Percentiles rank a stretch among this genome's conserved stretches.
These are phyloP conservation scores for Rhodinocichla rosea DNA, from an alignment of 2,113 vertebrate species.

Conservation along the genomic window DNA sequence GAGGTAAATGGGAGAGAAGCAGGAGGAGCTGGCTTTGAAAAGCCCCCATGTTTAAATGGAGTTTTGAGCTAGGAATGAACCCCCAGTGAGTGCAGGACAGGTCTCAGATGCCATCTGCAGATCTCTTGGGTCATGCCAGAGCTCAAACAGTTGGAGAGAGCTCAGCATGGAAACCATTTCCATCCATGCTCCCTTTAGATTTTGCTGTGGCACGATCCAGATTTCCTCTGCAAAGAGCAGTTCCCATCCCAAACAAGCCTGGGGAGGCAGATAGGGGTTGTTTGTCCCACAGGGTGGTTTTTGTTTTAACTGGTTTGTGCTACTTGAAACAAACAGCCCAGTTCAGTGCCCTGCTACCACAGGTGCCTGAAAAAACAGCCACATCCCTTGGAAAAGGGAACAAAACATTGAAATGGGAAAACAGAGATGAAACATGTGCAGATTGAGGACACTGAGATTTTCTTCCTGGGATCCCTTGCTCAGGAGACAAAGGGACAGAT, in stretches of 20 bases:
- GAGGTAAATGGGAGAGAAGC: neutral
- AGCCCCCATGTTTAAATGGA: neutral
- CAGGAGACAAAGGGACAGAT: neutral
- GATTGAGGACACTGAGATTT: neutral
- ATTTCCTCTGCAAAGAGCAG: neutral
- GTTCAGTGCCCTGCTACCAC: neutral
- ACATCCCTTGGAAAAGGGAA: neutral
- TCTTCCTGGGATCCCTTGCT: neutral
- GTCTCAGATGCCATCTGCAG: rapidly evolving
- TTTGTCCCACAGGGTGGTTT: neutral
- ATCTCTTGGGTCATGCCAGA: neutral
- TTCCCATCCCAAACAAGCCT: neutral
- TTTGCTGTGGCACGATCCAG: neutral
- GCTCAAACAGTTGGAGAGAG: neutral
- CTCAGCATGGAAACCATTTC: neutral
- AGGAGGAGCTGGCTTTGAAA: neutral
- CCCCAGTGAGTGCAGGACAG: neutral
- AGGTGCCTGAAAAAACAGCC: neutral
- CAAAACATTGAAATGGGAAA: neutral
- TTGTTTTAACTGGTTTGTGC: neutral
- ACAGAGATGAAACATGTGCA: neutral
- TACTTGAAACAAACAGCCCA: neutral
- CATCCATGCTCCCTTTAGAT: neutral
- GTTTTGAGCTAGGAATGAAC: neutral
- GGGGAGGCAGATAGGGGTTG: neutral